Conservation (phyloP, 1,140 invertebrate species). For the Eupeodes corollae region DNA sequence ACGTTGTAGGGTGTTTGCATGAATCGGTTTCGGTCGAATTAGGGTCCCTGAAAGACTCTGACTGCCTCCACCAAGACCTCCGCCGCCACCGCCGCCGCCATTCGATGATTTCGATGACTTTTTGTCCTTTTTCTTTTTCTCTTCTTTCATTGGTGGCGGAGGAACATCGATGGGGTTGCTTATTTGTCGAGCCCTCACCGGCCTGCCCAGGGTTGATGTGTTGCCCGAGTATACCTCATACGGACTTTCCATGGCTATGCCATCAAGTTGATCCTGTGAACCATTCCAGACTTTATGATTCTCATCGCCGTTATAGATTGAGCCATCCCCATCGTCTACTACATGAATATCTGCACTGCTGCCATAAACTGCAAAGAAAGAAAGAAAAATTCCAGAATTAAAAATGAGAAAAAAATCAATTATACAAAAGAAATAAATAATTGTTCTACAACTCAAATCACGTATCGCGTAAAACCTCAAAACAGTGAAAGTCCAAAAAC, state of each 20-base stretch:
- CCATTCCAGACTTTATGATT: slow-evolving; percentile 89
- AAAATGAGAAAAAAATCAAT: background rate
- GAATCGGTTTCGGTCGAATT: slow-evolving; percentile 34
- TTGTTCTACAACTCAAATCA: too few species aligned
- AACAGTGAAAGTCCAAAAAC: too few species aligned
- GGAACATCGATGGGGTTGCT: slow-evolving; percentile 63
- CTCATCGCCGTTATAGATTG: slow-evolving; percentile 78
- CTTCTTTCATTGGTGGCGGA: slow-evolving; percentile 46
- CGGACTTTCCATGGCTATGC: slow-evolving; percentile 41
- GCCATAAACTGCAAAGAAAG: slow-evolving; percentile 36
- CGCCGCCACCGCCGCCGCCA: too few species aligned
- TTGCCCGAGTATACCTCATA: slow-evolving; percentile 55
- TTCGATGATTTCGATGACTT: slow-evolving; percentile 24
- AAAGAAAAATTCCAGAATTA: background rate
- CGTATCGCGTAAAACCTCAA: too few species aligned
- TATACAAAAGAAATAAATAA: background rate
- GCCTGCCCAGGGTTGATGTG: slow-evolving; percentile 60
- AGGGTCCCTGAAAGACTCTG: slow-evolving; percentile 35
- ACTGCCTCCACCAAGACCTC: slow-evolving; percentile 11
- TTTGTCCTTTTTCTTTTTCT: slow-evolving; percentile 31
- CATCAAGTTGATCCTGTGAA: slow-evolving; percentile 59
- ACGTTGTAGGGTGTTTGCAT: slow-evolving; percentile 25
- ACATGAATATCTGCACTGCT: slow-evolving; percentile 42
- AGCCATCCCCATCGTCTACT: slow-evolving; percentile 57
- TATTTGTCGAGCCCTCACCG: slow-evolving; percentile 67